Percentiles rank a stretch among this genome's conserved stretches.
These are phyloP conservation scores for Chloropsis hardwickii DNA, from an alignment of 2,113 vertebrate species.

Conservation along the genomic window DNA sequence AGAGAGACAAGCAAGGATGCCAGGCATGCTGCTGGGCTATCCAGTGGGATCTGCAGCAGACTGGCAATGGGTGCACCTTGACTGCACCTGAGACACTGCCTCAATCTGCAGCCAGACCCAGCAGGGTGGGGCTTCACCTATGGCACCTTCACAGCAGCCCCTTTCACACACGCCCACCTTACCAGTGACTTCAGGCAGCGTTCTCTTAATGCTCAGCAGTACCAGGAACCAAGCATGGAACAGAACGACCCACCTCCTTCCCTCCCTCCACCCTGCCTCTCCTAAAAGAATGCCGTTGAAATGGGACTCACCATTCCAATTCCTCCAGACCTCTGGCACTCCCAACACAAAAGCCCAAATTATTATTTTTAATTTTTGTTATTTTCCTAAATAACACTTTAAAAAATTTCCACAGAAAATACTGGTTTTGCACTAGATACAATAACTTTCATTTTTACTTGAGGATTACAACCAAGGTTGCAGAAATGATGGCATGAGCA, in stretches of 20 bases:
- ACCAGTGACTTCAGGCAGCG: fast-evolving
- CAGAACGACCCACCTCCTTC: not conserved
- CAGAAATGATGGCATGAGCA: slow-evolving; percentile 25
- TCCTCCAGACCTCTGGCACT: not conserved
- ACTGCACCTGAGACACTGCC: not conserved
- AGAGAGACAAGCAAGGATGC: not conserved
- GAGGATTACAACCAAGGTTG: not conserved
- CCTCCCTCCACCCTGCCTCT: not conserved
- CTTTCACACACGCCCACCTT: fast-evolving
- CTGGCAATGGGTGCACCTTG: not conserved
- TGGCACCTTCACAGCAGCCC: fast-evolving
- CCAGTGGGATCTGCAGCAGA: not conserved
- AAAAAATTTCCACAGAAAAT: not conserved
- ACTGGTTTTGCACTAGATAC: not conserved
- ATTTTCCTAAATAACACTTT: not conserved
- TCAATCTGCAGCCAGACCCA: fast-evolving
- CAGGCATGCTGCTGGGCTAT: not conserved
- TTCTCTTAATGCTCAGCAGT: not conserved
- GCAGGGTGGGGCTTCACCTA: not conserved
- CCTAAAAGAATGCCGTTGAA: not conserved
- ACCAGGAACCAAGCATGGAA: not conserved
- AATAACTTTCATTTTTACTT: not conserved
- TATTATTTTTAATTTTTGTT: not conserved
- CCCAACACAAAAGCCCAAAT: not conserved
- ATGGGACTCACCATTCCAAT: not conserved